Percentiles rank a stretch among this genome's conserved stretches.
Conservation (phyloP, 2,888 invertebrate species). For the Oxyteleia sp. region DNA sequence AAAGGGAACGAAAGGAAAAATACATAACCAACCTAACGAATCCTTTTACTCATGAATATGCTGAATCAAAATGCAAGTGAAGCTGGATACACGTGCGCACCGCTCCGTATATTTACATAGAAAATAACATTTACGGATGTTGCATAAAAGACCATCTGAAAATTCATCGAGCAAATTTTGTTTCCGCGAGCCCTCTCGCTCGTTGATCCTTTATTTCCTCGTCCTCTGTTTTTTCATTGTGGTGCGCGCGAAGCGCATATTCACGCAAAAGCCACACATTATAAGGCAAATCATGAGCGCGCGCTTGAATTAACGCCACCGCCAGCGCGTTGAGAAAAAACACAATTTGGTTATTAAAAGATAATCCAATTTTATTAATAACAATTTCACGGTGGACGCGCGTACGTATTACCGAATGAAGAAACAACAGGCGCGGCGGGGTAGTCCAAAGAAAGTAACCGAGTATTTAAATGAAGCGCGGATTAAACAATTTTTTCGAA, state of each 20-base stretch:
- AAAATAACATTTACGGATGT: constrained; percentile 71
- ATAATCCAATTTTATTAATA: constrained; percentile 41
- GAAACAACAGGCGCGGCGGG: neutral
- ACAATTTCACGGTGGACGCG: constrained; percentile 14
- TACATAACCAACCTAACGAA: constrained; percentile 63
- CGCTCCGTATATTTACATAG: constrained; percentile 62
- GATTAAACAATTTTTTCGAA: neutral
- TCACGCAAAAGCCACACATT: constrained; percentile 21
- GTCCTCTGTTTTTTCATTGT: constrained; percentile 37
- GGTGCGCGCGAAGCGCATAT: constrained; percentile 10
- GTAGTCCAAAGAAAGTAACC: neutral
- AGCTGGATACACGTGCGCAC: constrained; percentile 43
- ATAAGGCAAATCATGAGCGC: constrained; percentile 41
- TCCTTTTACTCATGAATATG: constrained; percentile 71
- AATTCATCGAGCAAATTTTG: constrained; percentile 67
- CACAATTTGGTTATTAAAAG: constrained; percentile 38
- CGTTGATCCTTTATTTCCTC: constrained; percentile 50
- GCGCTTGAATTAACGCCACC: constrained; percentile 13
- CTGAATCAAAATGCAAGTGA: constrained; percentile 70
- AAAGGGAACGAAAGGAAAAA: constrained; percentile 36
- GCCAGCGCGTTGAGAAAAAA: constrained; percentile 2
- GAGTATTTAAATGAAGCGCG: neutral
- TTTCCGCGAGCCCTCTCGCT: constrained; percentile 29
- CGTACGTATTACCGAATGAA: neutral
- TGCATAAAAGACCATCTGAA: constrained; percentile 69